Evolutionary conservation across 2,888 invertebrate species (phyloP).

Genomic region (Callyntrura sp.): DNA sequence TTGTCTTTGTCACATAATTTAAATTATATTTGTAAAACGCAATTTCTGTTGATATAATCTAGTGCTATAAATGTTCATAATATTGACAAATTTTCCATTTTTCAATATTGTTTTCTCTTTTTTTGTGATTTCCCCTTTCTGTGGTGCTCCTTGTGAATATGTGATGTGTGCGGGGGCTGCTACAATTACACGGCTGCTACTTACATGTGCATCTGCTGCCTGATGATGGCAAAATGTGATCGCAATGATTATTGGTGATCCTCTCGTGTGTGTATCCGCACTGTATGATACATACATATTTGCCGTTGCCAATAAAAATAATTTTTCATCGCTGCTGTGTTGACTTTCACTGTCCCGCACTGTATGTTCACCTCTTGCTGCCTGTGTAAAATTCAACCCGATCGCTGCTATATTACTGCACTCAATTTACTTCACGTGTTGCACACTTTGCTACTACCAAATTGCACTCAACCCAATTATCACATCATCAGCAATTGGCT

Average conservation of each 20-base stretch:
- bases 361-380: slow-evolving; percentile 51
- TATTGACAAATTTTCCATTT: slow-evolving; percentile 42
- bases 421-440: slow-evolving; percentile 46
- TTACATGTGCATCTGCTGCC: slow-evolving; percentile 70
- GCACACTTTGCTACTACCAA: slow-evolving; percentile 55
- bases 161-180: slow-evolving; percentile 73
- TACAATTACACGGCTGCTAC: slow-evolving; percentile 53
- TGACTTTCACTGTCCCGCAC: slow-evolving; percentile 26
- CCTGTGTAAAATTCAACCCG: slow-evolving; percentile 50
- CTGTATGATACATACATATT: background rate
- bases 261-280: slow-evolving; percentile 47
- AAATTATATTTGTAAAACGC: background rate
- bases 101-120: slow-evolving; percentile 50
- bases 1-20: background rate
- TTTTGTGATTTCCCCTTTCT: slow-evolving; percentile 69
- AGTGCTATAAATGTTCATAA: background rate
- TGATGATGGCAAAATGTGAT: slow-evolving; percentile 57
- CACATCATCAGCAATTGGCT: slow-evolving; percentile 69
- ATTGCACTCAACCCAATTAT: slow-evolving; percentile 46
- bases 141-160: slow-evolving; percentile 73
- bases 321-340: slow-evolving; percentile 47
- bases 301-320: slow-evolving; percentile 13
- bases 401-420: slow-evolving; percentile 38
- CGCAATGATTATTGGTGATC: slow-evolving; percentile 56
- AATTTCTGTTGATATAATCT: background rate